A percentile compares a stretch with the other conserved stretches of the same genome.
Conservation (phyloP, 2,888 invertebrate genomes). For the Erynnis tages region DNA sequence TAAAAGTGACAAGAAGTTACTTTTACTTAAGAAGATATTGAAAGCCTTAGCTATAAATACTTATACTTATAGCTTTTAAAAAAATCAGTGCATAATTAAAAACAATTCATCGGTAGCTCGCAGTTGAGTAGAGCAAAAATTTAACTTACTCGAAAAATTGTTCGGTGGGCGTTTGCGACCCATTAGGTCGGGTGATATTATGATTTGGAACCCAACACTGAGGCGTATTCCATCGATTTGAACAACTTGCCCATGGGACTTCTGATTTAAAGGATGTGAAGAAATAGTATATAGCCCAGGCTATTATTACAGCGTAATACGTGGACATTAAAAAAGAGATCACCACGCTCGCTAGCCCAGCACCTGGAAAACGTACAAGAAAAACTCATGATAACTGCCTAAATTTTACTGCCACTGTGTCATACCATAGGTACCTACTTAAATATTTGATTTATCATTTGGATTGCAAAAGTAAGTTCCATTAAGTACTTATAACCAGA, state of each 20-base stretch:
- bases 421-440: no score
- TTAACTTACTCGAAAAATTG: conserved; percentile 94
- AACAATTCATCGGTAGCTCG: no score
- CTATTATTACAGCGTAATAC: conserved; percentile 97
- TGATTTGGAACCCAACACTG: conserved; percentile 90
- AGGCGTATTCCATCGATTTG: conserved; percentile 91
- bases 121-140: no score
- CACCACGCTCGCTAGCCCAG: conserved; percentile 95
- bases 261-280: conserved; percentile 93
- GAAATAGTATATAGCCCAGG: conserved; percentile 96
- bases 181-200: conserved; percentile 85
- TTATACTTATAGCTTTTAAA: no score
- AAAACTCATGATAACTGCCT: neutral
- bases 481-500: no score
- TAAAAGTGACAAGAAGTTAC: no score
- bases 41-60: no score
- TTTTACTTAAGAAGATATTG: no score
- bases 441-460: no score
- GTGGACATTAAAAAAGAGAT: conserved; percentile 97
- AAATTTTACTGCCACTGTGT: no score
- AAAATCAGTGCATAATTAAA: no score
- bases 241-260: conserved; percentile 95
- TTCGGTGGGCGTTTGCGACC: conserved; percentile 92
- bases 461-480: no score
- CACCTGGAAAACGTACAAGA: conserved; percentile 84